Evolutionary conservation across 2,113 vertebrate genomes (phyloP).

Genomic region (Coryphaenoides rupestris): DNA sequence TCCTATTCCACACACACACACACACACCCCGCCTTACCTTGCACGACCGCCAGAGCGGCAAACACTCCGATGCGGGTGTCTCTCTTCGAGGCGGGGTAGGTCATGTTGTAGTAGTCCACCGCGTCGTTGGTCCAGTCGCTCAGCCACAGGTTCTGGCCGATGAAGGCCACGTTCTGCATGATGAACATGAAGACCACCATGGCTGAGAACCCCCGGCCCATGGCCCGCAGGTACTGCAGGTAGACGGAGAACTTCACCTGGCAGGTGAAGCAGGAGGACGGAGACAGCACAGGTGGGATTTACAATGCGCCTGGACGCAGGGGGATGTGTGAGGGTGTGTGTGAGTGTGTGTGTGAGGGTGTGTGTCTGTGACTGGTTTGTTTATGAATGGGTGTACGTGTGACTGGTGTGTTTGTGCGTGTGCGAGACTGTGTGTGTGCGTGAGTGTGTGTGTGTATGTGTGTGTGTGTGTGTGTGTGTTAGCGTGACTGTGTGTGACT

Average conservation of each 20-base stretch:
- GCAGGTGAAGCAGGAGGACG: slow-evolving; percentile 6
- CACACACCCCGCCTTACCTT: too few relatives aligned
- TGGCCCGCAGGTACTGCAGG: slow-evolving; percentile 77
- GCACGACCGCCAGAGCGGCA: slow-evolving; percentile 78
- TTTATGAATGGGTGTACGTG: too few relatives aligned
- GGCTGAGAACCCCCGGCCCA: slow-evolving; percentile 73
- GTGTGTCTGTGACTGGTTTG: too few relatives aligned
- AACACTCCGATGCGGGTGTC: slow-evolving; percentile 85
- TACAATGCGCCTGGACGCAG: too few relatives aligned
- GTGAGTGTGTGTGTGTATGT: too few relatives aligned
- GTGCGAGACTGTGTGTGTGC: too few relatives aligned
- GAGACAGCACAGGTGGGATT: neutral
- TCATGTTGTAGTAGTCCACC: slow-evolving; percentile 50
- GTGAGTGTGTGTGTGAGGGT: neutral
- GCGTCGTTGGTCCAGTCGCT: slow-evolving; percentile 90
- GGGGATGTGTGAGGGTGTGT: neutral
- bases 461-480: too few relatives aligned
- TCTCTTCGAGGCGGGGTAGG: slow-evolving; percentile 72
- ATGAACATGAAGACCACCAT: slow-evolving; percentile 61
- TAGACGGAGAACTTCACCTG: slow-evolving; percentile 90
- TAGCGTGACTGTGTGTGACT: too few relatives aligned
- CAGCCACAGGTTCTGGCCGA: slow-evolving; percentile 90
- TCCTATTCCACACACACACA: too few relatives aligned
- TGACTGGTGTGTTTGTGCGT: too few relatives aligned
- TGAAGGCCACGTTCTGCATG: slow-evolving; percentile 59